Conservation (phyloP, 2,888 invertebrate genomes). For the Bombyx huttoni region DNA sequence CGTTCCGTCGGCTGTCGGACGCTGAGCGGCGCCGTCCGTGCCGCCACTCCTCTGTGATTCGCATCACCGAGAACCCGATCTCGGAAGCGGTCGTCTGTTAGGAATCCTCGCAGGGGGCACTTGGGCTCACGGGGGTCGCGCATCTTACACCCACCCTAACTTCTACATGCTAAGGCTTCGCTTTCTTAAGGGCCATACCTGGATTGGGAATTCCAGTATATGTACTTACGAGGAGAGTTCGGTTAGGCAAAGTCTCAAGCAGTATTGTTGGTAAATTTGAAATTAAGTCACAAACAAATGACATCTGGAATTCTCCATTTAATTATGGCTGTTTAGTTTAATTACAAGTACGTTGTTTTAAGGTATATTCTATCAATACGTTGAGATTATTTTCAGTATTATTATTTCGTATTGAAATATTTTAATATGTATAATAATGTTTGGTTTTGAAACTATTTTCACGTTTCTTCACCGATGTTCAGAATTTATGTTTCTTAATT, state of each 20-base stretch:
- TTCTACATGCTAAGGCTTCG: background rate
- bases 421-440: background rate
- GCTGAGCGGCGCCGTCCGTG: slow-evolving; percentile 55
- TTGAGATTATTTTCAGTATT: background rate
- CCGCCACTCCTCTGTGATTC: slow-evolving; percentile 76
- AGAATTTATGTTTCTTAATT: background rate
- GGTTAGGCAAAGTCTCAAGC: too few species aligned
- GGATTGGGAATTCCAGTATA: too few species aligned
- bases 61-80: slow-evolving; percentile 85
- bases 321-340: background rate
- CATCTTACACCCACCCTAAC: background rate
- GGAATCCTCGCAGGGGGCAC: slow-evolving; percentile 18
- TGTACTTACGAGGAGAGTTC: too few species aligned
- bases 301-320: background rate
- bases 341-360: background rate
- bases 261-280: background rate
- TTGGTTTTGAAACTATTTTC: too few species aligned
- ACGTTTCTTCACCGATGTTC: too few species aligned
- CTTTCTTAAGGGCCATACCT: background rate
- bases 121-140: background rate
- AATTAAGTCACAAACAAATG: background rate
- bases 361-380: background rate
- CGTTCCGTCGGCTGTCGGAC: slow-evolving; percentile 74
- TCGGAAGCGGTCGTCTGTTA: slow-evolving; percentile 82
- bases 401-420: background rate